A percentile compares a stretch with the other conserved stretches of the same genome.
Evolutionary conservation across 2,888 invertebrate species (phyloP).

Genomic region (Leucophenga montana): DNA sequence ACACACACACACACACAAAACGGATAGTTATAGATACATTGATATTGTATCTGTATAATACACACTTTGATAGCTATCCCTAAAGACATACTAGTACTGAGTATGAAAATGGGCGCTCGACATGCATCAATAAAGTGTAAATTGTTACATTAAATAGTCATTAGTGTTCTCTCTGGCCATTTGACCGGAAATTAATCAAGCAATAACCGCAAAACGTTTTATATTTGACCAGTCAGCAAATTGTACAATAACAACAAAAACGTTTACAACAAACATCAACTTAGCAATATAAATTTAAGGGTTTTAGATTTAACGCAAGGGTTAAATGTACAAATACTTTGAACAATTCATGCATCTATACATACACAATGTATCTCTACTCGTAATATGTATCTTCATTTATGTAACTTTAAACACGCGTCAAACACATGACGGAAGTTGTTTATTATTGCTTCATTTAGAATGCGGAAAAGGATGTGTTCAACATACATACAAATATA

Average conservation of each 20-base stretch:
- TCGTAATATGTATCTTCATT: too few species aligned
- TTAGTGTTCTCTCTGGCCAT: slow-evolving; percentile 59
- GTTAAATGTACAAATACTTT: slow-evolving; percentile 1
- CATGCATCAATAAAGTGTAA: slow-evolving; percentile 62
- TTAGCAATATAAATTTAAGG: background rate
- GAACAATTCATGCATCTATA: background rate
- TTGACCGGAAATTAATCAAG: slow-evolving; percentile 69
- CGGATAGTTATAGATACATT: background rate
- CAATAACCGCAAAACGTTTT: slow-evolving; percentile 64
- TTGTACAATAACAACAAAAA: slow-evolving; percentile 4
- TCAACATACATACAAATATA: slow-evolving; percentile 28
- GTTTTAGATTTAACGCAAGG: slow-evolving; percentile 8
- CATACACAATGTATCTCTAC: background rate
- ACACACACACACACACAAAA: too few species aligned
- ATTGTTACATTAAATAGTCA: slow-evolving; percentile 67
- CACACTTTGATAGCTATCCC: background rate
- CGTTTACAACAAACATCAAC: slow-evolving; percentile 12
- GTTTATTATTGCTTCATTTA: slow-evolving; percentile 63
- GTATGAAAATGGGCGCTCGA: background rate
- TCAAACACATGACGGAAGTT: slow-evolving; percentile 64
- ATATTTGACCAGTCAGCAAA: slow-evolving; percentile 56
- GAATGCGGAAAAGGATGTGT: slow-evolving; percentile 61
- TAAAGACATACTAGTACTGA: background rate
- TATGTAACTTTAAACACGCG: slow-evolving; percentile 23
- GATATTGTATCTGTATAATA: background rate